These are phyloP conservation scores for Drosophila littoralis DNA, from an alignment of 1,140 invertebrate species.

Conservation along the genomic window DNA sequence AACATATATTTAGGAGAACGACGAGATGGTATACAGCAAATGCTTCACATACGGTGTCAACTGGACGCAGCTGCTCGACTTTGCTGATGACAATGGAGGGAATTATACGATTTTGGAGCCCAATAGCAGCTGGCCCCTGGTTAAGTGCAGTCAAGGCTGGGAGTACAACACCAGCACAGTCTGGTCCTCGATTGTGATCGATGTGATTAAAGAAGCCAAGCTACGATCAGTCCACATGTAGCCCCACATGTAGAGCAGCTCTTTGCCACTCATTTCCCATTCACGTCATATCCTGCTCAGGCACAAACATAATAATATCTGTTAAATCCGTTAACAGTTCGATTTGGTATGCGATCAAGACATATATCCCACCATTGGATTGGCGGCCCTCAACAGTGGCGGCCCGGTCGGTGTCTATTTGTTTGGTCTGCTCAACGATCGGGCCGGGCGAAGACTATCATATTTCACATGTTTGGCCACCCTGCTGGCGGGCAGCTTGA, in stretches of 20 bases:
- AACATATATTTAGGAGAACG: constrained; percentile 79
- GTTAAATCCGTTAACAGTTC: constrained; percentile 87
- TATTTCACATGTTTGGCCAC: constrained; percentile 93
- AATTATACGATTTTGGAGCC: constrained; percentile 77
- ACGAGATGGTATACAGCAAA: constrained; percentile 86
- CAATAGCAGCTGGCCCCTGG: constrained; percentile 87
- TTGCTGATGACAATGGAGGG: constrained; percentile 30
- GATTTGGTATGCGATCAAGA: constrained; percentile 93
- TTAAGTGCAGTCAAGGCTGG: constrained; percentile 91
- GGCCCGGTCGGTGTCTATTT: constrained; percentile 94
- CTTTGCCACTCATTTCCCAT: constrained; percentile 45
- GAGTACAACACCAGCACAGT: constrained; percentile 90
- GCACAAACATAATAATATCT: constrained; percentile 58
- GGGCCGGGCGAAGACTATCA: constrained; percentile 91
- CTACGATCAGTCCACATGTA: constrained; percentile 7
- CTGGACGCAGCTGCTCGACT: constrained; percentile 87
- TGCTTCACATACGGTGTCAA: constrained; percentile 89
- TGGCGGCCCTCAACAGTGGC: constrained; percentile 92
- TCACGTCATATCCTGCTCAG: constrained; percentile 4
- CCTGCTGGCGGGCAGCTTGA: constrained; percentile 90
- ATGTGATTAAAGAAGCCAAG: constrained; percentile 86
- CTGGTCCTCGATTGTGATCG: constrained; percentile 91
- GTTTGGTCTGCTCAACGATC: constrained; percentile 93
- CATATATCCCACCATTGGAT: constrained; percentile 93
- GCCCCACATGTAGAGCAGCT: constrained; percentile 54